Evolutionary conservation across 92 coral and sea anemone species (phyloP).

Genomic region (Anthopleura xanthogrammica): DNA sequence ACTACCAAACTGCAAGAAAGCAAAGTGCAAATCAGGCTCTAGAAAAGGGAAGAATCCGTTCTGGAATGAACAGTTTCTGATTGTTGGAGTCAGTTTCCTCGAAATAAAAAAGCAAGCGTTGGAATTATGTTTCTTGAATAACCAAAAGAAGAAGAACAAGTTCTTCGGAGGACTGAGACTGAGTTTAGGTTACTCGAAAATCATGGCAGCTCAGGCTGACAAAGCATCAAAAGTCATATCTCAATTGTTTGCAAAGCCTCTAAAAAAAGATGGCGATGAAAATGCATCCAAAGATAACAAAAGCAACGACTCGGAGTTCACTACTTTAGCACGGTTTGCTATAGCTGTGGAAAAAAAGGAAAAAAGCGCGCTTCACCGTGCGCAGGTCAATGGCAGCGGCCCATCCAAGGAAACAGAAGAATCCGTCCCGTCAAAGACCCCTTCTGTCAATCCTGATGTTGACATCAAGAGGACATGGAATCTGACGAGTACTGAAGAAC

Average conservation of each 20-base stretch:
- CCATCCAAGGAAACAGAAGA: constrained; percentile 6
- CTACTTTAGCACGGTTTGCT: constrained; percentile 3
- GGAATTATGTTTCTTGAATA: constrained; percentile 78
- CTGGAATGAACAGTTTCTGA: constrained; percentile 89
- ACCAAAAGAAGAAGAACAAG: constrained; percentile 57
- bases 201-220: constrained; percentile 60
- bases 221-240: constrained; percentile 51
- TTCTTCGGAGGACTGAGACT: constrained; percentile 80
- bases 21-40: constrained; percentile 78
- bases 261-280: constrained; percentile 3
- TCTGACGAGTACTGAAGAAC: constrained; percentile 30
- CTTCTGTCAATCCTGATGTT: constrained; percentile 16
- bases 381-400: constrained; percentile 18
- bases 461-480: constrained; percentile 18
- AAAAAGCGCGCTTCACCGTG: not conserved
- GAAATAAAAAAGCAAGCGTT: constrained; percentile 75
- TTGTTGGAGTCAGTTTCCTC: constrained; percentile 75
- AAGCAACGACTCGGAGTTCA: constrained; percentile 12
- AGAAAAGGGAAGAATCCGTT: constrained; percentile 77
- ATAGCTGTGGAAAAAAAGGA: constrained; percentile 26
- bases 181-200: constrained; percentile 67
- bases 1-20: constrained; percentile 79
- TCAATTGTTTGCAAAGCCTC: constrained; percentile 11
- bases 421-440: not conserved
- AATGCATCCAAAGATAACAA: not conserved